Percentiles rank a stretch among this genome's conserved stretches.
Evolutionary conservation across 2,888 invertebrate genomes (phyloP).

Genomic region (Himalopsyche japonica): DNA sequence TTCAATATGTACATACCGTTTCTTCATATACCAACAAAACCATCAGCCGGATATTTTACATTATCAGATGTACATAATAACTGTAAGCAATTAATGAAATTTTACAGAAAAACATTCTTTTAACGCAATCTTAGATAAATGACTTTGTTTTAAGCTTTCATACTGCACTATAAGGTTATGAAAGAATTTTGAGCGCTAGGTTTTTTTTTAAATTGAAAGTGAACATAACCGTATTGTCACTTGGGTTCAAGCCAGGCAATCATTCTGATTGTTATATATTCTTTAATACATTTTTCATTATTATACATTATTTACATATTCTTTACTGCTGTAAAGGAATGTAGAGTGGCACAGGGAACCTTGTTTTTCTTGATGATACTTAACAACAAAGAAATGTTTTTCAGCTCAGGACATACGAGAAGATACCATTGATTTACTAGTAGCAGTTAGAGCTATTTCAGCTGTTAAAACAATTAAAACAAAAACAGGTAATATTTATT

Average conservation of each 20-base stretch:
- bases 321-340: neutral
- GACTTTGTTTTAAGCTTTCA: too few relatives aligned
- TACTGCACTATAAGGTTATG: too few relatives aligned
- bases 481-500: conserved; percentile 53
- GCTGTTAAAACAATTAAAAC: conserved; percentile 66
- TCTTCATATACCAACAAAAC: conserved; percentile 68
- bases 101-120: neutral
- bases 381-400: neutral
- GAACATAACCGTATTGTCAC: too few relatives aligned
- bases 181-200: too few relatives aligned
- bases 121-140: too few relatives aligned
- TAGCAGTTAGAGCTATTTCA: conserved; percentile 67
- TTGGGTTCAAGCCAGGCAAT: too few relatives aligned
- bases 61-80: conserved; percentile 60
- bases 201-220: too few relatives aligned
- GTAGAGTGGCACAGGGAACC: too few relatives aligned
- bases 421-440: conserved; percentile 67
- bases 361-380: too few relatives aligned
- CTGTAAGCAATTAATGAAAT: conserved; percentile 42
- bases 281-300: too few relatives aligned
- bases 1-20: conserved; percentile 57
- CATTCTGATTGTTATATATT: too few relatives aligned
- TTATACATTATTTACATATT: too few relatives aligned
- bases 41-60: conserved; percentile 58
- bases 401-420: conserved; percentile 49